Evolutionary conservation across 2,888 invertebrate genomes (phyloP).

Genomic region (Syritta pipiens): DNA sequence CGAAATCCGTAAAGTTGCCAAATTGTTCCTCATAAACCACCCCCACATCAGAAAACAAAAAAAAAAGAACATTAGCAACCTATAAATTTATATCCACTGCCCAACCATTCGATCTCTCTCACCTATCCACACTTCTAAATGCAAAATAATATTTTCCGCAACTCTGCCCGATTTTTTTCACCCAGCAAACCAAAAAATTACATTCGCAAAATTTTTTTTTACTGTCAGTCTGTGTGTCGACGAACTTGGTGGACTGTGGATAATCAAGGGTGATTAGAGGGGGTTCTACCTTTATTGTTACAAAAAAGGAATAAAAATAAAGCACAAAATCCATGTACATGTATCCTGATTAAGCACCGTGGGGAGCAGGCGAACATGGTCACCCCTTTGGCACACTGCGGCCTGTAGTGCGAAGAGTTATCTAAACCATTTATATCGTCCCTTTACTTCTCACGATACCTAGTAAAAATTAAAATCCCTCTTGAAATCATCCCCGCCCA

Average conservation of each 20-base stretch:
- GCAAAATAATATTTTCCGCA: conserved; percentile 49
- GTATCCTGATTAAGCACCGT: conserved; percentile 58
- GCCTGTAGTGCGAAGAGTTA: conserved; percentile 54
- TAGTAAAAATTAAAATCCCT: conserved; percentile 56
- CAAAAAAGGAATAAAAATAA: conserved; percentile 19
- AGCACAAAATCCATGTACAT: conserved; percentile 24
- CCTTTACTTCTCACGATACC: not conserved
- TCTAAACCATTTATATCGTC: conserved; percentile 54
- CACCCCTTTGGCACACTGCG: conserved; percentile 31
- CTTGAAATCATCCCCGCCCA: conserved; percentile 31
- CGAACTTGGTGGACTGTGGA: conserved; percentile 33
- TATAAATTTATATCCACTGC: not conserved
- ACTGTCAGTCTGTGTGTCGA: conserved; percentile 25
- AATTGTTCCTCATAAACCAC: too few relatives aligned
- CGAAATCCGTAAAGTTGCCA: too few relatives aligned
- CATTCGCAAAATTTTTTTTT: conserved; percentile 15
- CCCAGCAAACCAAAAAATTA: conserved; percentile 50
- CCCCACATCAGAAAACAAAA: too few relatives aligned
- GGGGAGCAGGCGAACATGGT: conserved; percentile 45
- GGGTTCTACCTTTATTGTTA: conserved; percentile 23
- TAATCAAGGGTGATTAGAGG: conserved; percentile 61
- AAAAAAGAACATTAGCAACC: too few relatives aligned
- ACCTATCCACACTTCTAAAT: conserved; percentile 23
- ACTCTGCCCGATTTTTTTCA: conserved; percentile 24
- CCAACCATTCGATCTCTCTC: not conserved